Base-by-base conservation (phyloP, 2,888 invertebrate genomes). In the Zaprionus bogoriensis region DNA sequence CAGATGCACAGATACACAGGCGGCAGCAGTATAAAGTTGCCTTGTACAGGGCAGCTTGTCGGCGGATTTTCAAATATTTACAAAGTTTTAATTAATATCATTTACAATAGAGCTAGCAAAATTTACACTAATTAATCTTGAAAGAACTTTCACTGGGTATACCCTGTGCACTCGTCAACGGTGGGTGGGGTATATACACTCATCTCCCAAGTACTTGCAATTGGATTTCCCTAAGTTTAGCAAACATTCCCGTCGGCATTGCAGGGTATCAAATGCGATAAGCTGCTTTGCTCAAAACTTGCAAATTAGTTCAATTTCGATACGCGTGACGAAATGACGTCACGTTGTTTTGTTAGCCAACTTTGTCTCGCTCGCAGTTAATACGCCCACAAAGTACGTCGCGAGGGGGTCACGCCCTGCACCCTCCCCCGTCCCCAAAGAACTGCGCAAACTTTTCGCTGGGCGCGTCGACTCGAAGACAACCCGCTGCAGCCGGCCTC, bases 31-130 rank as follows among this genome's bases (percentile, higher is more conserved):
- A n/a, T n/a, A n/a, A 7, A 5, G 5, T 3, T 4, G 30, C 5
- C 5, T 12, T 5, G 14, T 14, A 14, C 32, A 17, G 6, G 3
- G 12, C 3, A 2, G 14, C 32, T 17, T 36, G 3, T 17, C 17
- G 14, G 32, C 30, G 30, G 5, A 6, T 14, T 32, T 14, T 32
- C 30, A 7, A 32, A 32, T 12, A 32, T 36, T 36, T 23, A 3
- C 3, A 20, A 51, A 51, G 27, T 51, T 51, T 51, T 51, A 41
- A 52, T 41, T 51, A 41, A 41, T 51, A 41, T 51, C 27, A 51
- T 41, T 51, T 41, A 51, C 28, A 41, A 41, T 28, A 10, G 38
- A 25, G 12, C 38, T 27, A 10, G 32, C 22, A 22, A 14, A 36
- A 17, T 36, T 17, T 17, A 36, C 6, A 36, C 17, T 23, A 23